Evolutionary conservation across 2,797 vertebrate species (phyloP), one percentile per base, ranked within the genome.

Genomic region (Spinus pinus): DNA sequence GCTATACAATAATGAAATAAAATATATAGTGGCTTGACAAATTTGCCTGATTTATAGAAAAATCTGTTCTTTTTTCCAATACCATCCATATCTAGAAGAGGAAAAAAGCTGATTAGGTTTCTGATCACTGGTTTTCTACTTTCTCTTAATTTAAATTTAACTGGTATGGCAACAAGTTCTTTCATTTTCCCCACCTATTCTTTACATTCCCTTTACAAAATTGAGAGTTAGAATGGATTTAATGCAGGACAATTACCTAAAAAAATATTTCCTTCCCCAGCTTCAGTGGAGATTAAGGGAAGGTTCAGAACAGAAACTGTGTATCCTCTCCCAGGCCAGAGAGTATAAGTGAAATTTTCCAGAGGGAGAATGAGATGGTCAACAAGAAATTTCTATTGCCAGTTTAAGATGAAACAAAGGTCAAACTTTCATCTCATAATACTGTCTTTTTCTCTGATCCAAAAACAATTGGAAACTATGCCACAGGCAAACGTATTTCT

Each of bases 401-500:
- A 14, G 7, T 15, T 58, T 73, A 31, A 54, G 10, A 58, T 7
- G 23, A 82, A 67, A 62, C 27, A 11, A 69, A 71, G 12, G 23
- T 50, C 22, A 70, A 13, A 33, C 4, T 61, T 35, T 37, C 2
- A 47, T 85, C 61, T 85, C 22, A 31, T 31, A 57, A 28, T n/a
- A 10, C 1, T 60, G 6, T 6, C 25, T 65, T 15, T 9, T 81
- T 12, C 25, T 72, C 24, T 74, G 23, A n/a, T 72, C 14, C 10
- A 57, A 61, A 69, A 78, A 4, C 11, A 33, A 22, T 10, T 12
- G 20, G 7, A 72, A 37, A 66, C 13, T 2, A 41, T 64, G 9
- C 1, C 12, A 47, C 7, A 37, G 12, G 49, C 4, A 6, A 0
- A 1, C 3, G 1, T n/a, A 47, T 49, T 62, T 93, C 10, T 24